A percentile compares a stretch with the other conserved stretches of the same genome.
Evolutionary conservation across 2,888 invertebrate genomes (phyloP).

Genomic region (Clusia tigrina): DNA sequence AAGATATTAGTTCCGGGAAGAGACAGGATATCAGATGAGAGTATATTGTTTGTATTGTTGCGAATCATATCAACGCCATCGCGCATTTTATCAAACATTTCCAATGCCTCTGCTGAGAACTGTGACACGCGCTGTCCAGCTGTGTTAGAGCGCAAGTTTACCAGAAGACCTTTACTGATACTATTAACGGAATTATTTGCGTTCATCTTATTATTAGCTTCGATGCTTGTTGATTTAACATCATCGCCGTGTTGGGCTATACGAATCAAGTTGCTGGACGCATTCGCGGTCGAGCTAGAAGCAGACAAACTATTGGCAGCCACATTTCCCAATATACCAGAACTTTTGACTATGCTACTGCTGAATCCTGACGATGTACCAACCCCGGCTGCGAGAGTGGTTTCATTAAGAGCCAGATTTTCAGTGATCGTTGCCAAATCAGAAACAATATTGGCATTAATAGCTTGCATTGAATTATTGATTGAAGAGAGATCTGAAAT

Average conservation of each 20-base stretch:
- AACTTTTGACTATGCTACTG: constrained; percentile 64
- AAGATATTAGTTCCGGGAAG: constrained; percentile 65
- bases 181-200: constrained; percentile 61
- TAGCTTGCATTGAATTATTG: constrained; percentile 74
- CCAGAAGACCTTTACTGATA: constrained; percentile 59
- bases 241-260: constrained; percentile 63
- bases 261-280: neutral
- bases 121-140: constrained; percentile 55
- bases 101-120: constrained; percentile 68
- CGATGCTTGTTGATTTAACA: constrained; percentile 62
- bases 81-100: constrained; percentile 73
- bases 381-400: constrained; percentile 33
- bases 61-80: constrained; percentile 77
- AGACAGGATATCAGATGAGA: constrained; percentile 74
- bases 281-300: neutral
- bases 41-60: constrained; percentile 81
- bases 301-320: constrained; percentile 55
- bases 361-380: constrained; percentile 67
- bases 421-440: constrained; percentile 90
- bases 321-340: constrained; percentile 51
- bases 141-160: constrained; percentile 51
- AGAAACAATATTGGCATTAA: constrained; percentile 66
- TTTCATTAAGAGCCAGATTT: constrained; percentile 75
- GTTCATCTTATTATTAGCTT: constrained; percentile 64
- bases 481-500: constrained; percentile 75